phyloP scores from a whole-genome alignment of 2,797 vertebrate species.

The Channallabes apus region DNA sequence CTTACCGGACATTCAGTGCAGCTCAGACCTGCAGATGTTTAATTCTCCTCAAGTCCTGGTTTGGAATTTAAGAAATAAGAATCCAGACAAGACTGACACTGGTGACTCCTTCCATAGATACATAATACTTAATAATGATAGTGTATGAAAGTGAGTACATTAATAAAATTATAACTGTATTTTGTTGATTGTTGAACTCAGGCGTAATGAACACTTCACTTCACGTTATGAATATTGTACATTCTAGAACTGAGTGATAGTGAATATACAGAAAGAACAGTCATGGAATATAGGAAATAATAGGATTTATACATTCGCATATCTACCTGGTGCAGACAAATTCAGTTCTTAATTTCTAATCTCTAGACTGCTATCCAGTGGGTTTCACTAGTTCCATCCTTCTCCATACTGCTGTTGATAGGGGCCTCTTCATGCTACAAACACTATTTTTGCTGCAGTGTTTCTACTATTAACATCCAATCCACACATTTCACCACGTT shows the following conservation, averaged over 20 bases:
- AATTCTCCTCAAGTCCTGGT: background rate
- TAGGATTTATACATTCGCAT: background rate
- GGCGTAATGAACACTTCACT: no score
- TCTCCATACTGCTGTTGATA: background rate
- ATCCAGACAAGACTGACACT: background rate
- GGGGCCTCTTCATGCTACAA: constrained; percentile 18
- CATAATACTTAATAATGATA: background rate
- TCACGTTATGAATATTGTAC: background rate
- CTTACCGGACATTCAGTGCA: background rate
- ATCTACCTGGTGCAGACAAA: background rate
- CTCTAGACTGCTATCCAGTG: background rate
- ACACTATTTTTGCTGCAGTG: constrained; percentile 18
- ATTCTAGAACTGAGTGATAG: background rate
- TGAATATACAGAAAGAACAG: background rate
- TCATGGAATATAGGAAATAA: background rate
- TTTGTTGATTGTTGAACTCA: no score
- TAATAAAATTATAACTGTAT: no score
- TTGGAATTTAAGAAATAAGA: background rate
- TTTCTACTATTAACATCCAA: constrained; percentile 13
- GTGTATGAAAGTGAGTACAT: background rate
- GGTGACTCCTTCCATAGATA: background rate
- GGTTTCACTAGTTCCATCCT: background rate
- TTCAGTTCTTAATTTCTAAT: background rate
- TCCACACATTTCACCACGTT: constrained; percentile 44
- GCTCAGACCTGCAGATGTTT: background rate